Conservation (phyloP, 2,797 vertebrate species). For the Uromys caudimaculatus region DNA sequence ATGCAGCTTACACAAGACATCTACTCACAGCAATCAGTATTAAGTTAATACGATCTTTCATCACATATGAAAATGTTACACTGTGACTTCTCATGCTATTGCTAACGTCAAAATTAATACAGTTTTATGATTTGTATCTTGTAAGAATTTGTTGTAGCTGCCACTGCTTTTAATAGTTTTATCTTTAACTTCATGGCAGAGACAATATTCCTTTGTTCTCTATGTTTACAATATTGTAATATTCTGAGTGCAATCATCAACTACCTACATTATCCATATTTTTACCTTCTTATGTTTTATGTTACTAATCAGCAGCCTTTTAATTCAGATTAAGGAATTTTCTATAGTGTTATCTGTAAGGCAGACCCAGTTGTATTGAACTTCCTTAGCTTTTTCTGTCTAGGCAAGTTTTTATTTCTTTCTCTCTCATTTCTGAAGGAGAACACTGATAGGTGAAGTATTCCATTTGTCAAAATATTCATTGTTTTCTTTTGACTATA, state of each 20-base stretch:
- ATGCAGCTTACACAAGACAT: background rate
- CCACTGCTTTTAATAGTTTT: background rate
- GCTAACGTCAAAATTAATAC: background rate
- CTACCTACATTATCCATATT: background rate
- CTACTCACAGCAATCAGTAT: background rate
- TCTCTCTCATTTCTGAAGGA: background rate
- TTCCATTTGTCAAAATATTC: background rate
- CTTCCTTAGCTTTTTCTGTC: background rate
- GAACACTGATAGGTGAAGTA: background rate
- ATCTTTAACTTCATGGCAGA: background rate
- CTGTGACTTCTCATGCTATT: background rate
- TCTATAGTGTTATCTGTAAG: background rate
- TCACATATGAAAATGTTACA: background rate
- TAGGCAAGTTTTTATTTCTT: conserved; percentile 15
- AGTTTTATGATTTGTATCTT: background rate
- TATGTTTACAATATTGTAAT: background rate
- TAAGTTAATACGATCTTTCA: background rate
- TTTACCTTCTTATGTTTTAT: background rate
- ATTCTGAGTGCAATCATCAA: background rate
- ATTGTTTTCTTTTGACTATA: background rate
- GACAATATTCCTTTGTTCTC: background rate
- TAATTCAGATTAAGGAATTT: background rate
- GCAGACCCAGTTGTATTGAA: background rate
- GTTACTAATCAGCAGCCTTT: background rate
- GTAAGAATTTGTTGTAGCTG: background rate